These are phyloP conservation scores for Epizoanthus illoricatus DNA, from an alignment of 92 coral and sea anemone genomes.

Conservation along the genomic window DNA sequence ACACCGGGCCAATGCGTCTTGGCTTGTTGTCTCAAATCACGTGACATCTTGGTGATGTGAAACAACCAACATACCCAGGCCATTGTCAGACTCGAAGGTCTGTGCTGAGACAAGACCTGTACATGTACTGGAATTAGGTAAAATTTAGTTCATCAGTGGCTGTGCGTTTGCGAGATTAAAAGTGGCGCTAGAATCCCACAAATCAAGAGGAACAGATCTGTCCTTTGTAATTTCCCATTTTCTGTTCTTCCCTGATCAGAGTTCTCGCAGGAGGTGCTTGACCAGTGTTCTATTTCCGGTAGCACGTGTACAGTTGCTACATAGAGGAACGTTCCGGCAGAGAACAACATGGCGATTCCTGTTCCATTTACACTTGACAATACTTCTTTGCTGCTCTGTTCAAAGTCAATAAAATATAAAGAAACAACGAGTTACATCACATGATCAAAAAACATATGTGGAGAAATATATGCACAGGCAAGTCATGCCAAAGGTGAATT, in stretches of 20 bases:
- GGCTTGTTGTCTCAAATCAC: too few relatives aligned
- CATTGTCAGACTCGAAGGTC: too few relatives aligned
- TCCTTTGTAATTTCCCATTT: slow-evolving; percentile 63
- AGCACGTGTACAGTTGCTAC: slow-evolving; percentile 98
- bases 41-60: too few relatives aligned
- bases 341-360: slow-evolving; percentile 96
- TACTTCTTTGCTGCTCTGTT: slow-evolving; percentile 84
- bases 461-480: too few relatives aligned
- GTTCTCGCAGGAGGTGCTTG: slow-evolving; percentile 50
- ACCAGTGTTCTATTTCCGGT: slow-evolving; percentile 73
- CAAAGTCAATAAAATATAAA: slow-evolving; percentile 3
- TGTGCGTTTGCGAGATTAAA: slow-evolving; percentile 89
- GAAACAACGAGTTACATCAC: neutral
- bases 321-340: slow-evolving; percentile 97
- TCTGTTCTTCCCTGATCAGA: slow-evolving; percentile 50
- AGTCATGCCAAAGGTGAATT: too few relatives aligned
- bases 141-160: slow-evolving; percentile 47
- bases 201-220: slow-evolving; percentile 80
- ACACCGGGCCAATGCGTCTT: too few relatives aligned
- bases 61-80: too few relatives aligned
- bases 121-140: neutral
- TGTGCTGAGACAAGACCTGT: neutral
- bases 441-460: neutral
- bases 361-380: slow-evolving; percentile 96
- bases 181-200: slow-evolving; percentile 89